phyloP scores from a whole-genome alignment of 2,797 vertebrate genomes.

The Rhinella marina region DNA sequence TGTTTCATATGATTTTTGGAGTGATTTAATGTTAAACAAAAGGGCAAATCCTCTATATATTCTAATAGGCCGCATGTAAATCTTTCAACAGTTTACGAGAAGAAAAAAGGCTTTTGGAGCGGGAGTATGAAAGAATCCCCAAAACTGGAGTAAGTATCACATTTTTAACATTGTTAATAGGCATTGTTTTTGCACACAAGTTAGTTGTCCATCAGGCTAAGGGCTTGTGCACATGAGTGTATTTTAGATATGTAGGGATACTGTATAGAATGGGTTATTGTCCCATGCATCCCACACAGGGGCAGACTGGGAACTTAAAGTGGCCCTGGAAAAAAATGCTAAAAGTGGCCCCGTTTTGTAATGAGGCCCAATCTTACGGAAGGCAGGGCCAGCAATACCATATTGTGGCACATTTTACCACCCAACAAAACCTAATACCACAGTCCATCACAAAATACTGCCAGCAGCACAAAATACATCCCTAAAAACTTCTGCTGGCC shows the following conservation, averaged over 20 bases:
- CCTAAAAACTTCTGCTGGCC: too few relatives aligned
- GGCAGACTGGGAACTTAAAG: too few relatives aligned
- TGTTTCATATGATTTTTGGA: too few relatives aligned
- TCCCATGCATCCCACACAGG: background rate
- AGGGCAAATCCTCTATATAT: background rate
- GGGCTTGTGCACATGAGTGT: background rate
- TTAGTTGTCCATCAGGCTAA: background rate
- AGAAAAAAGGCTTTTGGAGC: conserved; percentile 82
- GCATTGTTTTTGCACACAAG: background rate
- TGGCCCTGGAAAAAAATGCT: too few relatives aligned
- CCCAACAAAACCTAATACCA: too few relatives aligned
- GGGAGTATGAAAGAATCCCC: conserved; percentile 78
- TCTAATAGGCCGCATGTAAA: background rate
- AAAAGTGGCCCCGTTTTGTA: too few relatives aligned
- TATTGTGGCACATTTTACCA: too few relatives aligned
- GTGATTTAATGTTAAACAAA: too few relatives aligned
- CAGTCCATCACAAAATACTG: too few relatives aligned
- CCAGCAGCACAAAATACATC: too few relatives aligned
- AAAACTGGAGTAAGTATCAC: conserved; percentile 80
- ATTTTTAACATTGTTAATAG: background rate
- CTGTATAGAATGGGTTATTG: background rate
- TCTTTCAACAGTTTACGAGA: conserved; percentile 80
- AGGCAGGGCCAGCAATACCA: too few relatives aligned
- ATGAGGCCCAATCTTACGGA: too few relatives aligned
- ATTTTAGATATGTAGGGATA: background rate